These are phyloP conservation scores for Tetragnatha montana DNA, from an alignment of 2,888 invertebrate genomes.

Conservation along the genomic window DNA sequence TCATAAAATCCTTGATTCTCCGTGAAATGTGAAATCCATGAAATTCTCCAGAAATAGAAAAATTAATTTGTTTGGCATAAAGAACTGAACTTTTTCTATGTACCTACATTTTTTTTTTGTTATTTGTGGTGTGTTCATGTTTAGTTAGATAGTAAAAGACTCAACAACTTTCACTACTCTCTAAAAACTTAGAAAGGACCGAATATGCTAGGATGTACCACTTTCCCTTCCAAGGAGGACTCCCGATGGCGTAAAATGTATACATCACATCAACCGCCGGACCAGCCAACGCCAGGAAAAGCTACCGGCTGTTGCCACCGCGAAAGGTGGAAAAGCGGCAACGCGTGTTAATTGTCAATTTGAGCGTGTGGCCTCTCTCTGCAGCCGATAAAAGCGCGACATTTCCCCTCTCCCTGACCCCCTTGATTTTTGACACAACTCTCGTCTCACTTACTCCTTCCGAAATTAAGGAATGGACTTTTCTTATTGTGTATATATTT, in stretches of 20 bases:
- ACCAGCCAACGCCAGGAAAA: constrained; percentile 44
- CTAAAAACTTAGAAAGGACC: too few species aligned
- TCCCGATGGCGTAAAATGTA: constrained; percentile 33
- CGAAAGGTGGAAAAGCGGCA: constrained; percentile 58
- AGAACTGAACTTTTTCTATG: too few species aligned
- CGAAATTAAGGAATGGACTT: constrained; percentile 45
- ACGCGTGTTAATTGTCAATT: constrained; percentile 68
- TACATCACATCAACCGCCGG: constrained; percentile 52
- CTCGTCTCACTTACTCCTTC: constrained; percentile 20
- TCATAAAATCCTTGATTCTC: too few species aligned
- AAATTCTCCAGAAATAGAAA: too few species aligned
- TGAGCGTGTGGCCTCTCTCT: constrained; percentile 25
- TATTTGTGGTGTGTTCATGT: too few species aligned
- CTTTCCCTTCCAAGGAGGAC: neutral
- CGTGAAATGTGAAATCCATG: too few species aligned
- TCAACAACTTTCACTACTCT: too few species aligned
- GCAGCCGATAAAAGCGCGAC: constrained; percentile 22
- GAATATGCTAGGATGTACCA: neutral
- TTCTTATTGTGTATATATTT: constrained; percentile 28
- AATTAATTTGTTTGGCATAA: too few species aligned
- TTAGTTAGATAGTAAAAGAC: too few species aligned
- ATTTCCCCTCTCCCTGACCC: constrained; percentile 24
- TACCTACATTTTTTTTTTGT: too few species aligned
- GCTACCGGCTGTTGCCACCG: constrained; percentile 53
- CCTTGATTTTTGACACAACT: constrained; percentile 43